Base-by-base conservation (phyloP, 2,888 invertebrate genomes). In the Germaria angustata region DNA sequence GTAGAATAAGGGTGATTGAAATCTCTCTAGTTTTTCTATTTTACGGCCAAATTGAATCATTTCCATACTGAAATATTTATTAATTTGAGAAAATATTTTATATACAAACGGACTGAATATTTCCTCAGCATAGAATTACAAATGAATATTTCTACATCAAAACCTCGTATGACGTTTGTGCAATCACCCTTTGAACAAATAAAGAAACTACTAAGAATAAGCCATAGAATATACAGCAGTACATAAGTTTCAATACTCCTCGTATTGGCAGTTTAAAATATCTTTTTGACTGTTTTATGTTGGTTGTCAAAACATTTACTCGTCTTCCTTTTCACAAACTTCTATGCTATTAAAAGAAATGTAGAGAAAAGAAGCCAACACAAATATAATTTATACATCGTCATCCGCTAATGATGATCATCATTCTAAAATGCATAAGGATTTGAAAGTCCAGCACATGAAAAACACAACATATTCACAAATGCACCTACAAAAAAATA, bases 221-320 rank as follows among this genome's bases (percentile, higher is more conserved):
- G 7, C 15, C 61, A 41, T 41, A 28, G 41, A 41, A 20, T 41
- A 15, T 11, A 11, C 32, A 36, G 13, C 36, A 46, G 53, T 49
- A 49, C 36, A 46, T 36, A 46, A 63, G 46, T 65, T 65, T 49
- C 11, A 49, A 20, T 36, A 22, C 36, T 36, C 11, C 36, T 66
- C 8, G 1, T 46, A 66, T 53, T 80, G 73, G 20, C 24, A 73
- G 46, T 66, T 34, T 32, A n/a, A 63, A 69, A 69, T 57, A 51
- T 15, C 39, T 61, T 28, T 78, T 71, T 79, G 71, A 76, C 69
- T 76, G 75, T 75, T 79, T 80, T 80, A 83, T 80, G 76, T 76
- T 46, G 49, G 66, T 72, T 83, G 80, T 83, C 83, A 76, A 83
- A 83, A 83, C 76, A 76, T 76, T 76, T 53, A 66, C 53, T 66